Evolutionary conservation across 2,113 vertebrate genomes (phyloP), one percentile per base, ranked within the genome.

Genomic region (Climacteris rufus): DNA sequence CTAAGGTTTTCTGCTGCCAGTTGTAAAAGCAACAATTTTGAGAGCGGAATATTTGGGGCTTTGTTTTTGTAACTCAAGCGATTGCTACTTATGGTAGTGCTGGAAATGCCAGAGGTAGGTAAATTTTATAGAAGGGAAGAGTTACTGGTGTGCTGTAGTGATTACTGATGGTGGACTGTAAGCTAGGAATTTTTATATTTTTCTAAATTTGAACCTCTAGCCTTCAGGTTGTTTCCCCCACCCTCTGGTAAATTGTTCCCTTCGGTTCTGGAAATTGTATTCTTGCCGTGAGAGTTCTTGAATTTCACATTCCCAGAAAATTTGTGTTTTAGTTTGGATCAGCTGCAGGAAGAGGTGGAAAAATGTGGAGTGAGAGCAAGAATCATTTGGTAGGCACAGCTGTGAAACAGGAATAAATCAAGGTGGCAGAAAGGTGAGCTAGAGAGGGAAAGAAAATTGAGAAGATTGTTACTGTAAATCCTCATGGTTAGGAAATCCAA

Each of bases 321-420:
- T 74, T 4, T 40, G 24, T 93, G 71, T 25, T 94, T 87, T 71
- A 60, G 44, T 87, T 90, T 61, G 61, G 40, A 87, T 96, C 74
- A 89, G 65, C 69, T 89, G 83, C 64, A 78, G 63, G 60, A 74
- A 56, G 65, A 89, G 57, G 45, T 71, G 21, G 65, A 16, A 60
- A 89, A 82, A 27, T 76, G 56, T 68, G 44, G 61, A 68, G 49
- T 53, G 74, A 69, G 74, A 90, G 65, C 70, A 91, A 78, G 76
- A 89, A 83, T 92, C 22, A 56, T 94, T 92, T 84, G 64, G 56
- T 92, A 72, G 72, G 74, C 4, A 9, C 91, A 95, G 89, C 89
- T 95, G 94, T 91, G 89, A 86, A 91, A 64, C n/a, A 92, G 91
- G 87, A 95, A 95, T 95, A 96, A 93, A 95, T 97, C 89, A 94